These are phyloP conservation scores for Hecatera dysodea DNA, from an alignment of 2,888 invertebrate species.

Conservation along the genomic window DNA sequence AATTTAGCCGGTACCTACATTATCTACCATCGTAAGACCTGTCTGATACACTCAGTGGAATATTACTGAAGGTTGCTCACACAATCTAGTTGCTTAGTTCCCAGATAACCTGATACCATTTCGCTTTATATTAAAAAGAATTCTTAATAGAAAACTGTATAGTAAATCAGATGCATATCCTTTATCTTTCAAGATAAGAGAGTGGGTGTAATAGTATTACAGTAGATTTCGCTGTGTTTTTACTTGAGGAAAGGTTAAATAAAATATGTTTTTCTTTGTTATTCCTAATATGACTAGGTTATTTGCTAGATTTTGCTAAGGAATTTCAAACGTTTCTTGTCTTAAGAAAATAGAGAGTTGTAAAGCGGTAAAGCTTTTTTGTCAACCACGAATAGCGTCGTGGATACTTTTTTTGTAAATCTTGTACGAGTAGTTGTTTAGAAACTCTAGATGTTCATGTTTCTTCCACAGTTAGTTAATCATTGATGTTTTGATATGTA, in stretches of 20 bases:
- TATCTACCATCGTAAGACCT: slow-evolving; percentile 39
- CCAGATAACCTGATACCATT: slow-evolving; percentile 22
- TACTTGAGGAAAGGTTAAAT: slow-evolving; percentile 1
- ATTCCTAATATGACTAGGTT: neutral
- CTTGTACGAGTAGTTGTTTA: too few relatives aligned
- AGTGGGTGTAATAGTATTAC: neutral
- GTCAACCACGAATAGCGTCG: neutral
- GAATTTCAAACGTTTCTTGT: neutral
- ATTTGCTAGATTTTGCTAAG: neutral
- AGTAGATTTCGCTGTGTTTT: slow-evolving; percentile 19
- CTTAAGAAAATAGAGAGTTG: neutral
- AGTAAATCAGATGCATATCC: slow-evolving; percentile 11
- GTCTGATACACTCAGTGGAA: slow-evolving; percentile 40
- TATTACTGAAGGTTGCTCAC: slow-evolving; percentile 25
- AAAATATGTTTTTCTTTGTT: slow-evolving; percentile 7
- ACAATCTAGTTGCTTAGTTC: slow-evolving; percentile 10
- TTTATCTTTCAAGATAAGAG: slow-evolving; percentile 14
- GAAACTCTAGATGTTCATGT: too few relatives aligned
- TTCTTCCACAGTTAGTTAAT: too few relatives aligned
- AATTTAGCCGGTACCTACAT: slow-evolving; percentile 21
- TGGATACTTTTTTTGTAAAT: neutral
- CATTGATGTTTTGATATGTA: too few relatives aligned
- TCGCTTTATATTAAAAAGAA: slow-evolving; percentile 31
- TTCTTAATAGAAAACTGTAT: slow-evolving; percentile 16
- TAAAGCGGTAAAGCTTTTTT: neutral